Base-by-base conservation (phyloP, 1,140 invertebrate genomes). In the Panulirus ornatus region DNA sequence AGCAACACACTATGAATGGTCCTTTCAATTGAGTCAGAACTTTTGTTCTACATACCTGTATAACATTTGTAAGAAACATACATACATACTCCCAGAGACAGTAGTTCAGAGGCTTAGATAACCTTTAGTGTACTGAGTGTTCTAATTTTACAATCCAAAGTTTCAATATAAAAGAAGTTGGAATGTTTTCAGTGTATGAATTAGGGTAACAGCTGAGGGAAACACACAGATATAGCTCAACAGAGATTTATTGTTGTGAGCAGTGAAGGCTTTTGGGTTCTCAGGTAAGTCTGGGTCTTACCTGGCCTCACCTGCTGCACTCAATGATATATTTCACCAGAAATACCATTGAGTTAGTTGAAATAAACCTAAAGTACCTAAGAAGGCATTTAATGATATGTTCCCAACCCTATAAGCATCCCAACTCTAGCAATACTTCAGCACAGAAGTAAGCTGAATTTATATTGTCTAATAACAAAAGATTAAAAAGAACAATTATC, bases 341-440 rank as follows among this genome's bases (percentile, higher is more conserved):
- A 89, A 89, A 89, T 89, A 89, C 81, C 66, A 76, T 83, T 89
- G 88, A 89, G 88, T 89, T 30, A 89, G 63, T 89, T 38, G 63
- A 89, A 83, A 83, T 83, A 89, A 89, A 89, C 66, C 88, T 89
- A 83, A 89, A 84, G 47, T 89, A 89, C 88, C 88, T 89, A 89
- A 71, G 88, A 84, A 83, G 88, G 88, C 88, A 89, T 89, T 71
- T 89, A 89, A 54, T 54, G 79, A 89, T 89, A 89, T 84, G 88
- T 83, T 89, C 88, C 88, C 88, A 89, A 89, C 88, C 88, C 78
- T 89, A 89, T 63, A 89, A 89, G 88, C 88, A 89, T 89, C 88
- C 88, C 88, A 89, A 89, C 88, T 89, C 88, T 89, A 89, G 88
- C 88, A 89, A 58, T 89, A 89, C 88, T 89, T 89, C 88, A 89